Conservation (phyloP, 2,797 vertebrate species). For the Hyperoplus lanceolatus region DNA sequence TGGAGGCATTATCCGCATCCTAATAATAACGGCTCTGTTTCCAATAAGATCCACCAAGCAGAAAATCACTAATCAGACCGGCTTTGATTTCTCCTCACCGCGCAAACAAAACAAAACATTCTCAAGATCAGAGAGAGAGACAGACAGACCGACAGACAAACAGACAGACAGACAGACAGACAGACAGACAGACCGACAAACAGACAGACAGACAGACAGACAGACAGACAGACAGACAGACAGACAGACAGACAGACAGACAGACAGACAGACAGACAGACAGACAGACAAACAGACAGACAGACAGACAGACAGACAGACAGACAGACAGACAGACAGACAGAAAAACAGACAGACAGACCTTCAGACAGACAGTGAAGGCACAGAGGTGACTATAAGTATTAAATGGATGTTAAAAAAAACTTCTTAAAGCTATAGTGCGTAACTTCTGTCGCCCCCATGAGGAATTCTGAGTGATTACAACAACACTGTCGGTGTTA, state of each 20-base stretch:
- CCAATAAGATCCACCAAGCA: conserved; percentile 52
- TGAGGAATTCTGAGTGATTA: no score
- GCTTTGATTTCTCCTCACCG: conserved; percentile 30
- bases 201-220: not conserved
- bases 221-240: not conserved
- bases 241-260: not conserved
- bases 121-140: conserved; percentile 25
- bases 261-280: not conserved
- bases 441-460: no score
- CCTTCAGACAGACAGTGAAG: not conserved
- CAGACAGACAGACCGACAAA: not conserved
- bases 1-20: conserved; percentile 38
- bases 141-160: conserved; percentile 6
- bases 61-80: conserved; percentile 59
- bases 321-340: not conserved
- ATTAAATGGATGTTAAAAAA: conserved; percentile 2
- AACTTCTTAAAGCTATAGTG: not conserved
- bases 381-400: not conserved
- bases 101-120: conserved; percentile 9
- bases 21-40: conserved; percentile 50
- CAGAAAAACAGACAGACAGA: no score
- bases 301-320: conserved; percentile 2
- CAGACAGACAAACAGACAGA: no score
- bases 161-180: not conserved
- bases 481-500: no score